phyloP scores from a whole-genome alignment of 1,140 invertebrate genomes.

The Neuroterus valhalla region DNA sequence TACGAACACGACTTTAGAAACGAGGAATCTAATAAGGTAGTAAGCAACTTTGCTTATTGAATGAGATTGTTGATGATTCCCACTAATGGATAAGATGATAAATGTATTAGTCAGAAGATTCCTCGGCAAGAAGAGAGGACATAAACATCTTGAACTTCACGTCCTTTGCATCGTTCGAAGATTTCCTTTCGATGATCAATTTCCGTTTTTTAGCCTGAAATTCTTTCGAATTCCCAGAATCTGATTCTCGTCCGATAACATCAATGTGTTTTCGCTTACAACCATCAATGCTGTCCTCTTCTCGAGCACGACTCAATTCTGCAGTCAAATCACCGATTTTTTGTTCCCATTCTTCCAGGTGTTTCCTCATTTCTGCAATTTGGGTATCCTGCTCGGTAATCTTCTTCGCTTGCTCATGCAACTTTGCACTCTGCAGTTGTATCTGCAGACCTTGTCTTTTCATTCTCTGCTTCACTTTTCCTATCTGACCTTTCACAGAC shows the following conservation, averaged over 20 bases:
- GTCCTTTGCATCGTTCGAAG: slow-evolving; percentile 65
- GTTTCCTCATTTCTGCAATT: slow-evolving; percentile 75
- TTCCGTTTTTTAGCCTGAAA: slow-evolving; percentile 70
- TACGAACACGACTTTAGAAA: no score
- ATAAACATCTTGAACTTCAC: slow-evolving; percentile 72
- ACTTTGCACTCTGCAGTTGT: slow-evolving; percentile 71
- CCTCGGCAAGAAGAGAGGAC: slow-evolving; percentile 56
- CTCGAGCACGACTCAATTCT: slow-evolving; percentile 73
- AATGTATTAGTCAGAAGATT: slow-evolving; percentile 35
- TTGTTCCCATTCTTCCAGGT: slow-evolving; percentile 77
- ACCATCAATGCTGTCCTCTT: slow-evolving; percentile 68
- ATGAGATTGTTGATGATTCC: no score
- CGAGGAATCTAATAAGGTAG: no score
- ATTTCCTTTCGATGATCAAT: slow-evolving; percentile 70
- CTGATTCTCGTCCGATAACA: slow-evolving; percentile 53
- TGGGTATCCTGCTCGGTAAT: slow-evolving; percentile 74
- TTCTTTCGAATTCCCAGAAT: slow-evolving; percentile 61
- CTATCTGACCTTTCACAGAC: slow-evolving; percentile 58
- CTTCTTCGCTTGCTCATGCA: slow-evolving; percentile 74
- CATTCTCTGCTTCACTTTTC: slow-evolving; percentile 66
- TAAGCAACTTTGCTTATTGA: no score
- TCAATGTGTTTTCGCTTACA: slow-evolving; percentile 66
- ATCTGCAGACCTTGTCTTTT: slow-evolving; percentile 69
- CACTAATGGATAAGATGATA: background rate
- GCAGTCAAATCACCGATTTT: slow-evolving; percentile 76